Evolutionary conservation across 1,140 invertebrate genomes (phyloP).

Genomic region (Tetraneura akinire): DNA sequence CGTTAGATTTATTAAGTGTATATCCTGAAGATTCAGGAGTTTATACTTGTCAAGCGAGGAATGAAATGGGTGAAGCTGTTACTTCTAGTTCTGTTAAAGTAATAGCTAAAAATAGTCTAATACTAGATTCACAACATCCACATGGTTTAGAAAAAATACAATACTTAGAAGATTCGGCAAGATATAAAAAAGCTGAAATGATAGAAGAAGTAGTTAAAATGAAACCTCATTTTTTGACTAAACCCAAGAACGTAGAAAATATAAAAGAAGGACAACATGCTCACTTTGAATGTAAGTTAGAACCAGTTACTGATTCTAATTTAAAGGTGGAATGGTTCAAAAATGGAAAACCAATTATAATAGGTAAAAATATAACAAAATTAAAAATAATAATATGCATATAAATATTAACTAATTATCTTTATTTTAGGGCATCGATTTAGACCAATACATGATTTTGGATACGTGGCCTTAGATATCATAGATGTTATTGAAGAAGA

Average conservation of each 20-base stretch:
- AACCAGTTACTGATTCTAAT: slow-evolving; percentile 93
- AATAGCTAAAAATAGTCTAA: slow-evolving; percentile 80
- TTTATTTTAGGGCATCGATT: slow-evolving; percentile 74
- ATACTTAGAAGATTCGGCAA: slow-evolving; percentile 83
- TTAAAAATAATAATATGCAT: no score
- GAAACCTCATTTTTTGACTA: slow-evolving; percentile 80
- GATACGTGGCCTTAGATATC: slow-evolving; percentile 90
- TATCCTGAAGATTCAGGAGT: slow-evolving; percentile 97
- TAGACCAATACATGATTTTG: slow-evolving; percentile 93
- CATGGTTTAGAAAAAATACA: slow-evolving; percentile 87
- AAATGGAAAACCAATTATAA: slow-evolving; percentile 83
- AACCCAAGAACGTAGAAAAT: slow-evolving; percentile 81
- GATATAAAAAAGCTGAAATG: slow-evolving; percentile 79
- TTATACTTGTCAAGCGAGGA: slow-evolving; percentile 89
- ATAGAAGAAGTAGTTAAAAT: slow-evolving; percentile 82
- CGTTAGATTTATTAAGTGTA: slow-evolving; percentile 90
- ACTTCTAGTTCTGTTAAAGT: slow-evolving; percentile 86
- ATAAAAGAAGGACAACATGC: slow-evolving; percentile 88
- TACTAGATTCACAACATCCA: slow-evolving; percentile 82
- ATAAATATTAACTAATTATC: no score
- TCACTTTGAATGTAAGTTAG: slow-evolving; percentile 96
- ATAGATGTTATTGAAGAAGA: slow-evolving; percentile 91
- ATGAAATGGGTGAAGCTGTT: slow-evolving; percentile 90
- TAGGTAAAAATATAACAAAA: slow-evolving; percentile 67
- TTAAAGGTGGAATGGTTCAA: slow-evolving; percentile 93